Conservation (phyloP, 1,140 invertebrate species). For the Metopolophium dirhodum region DNA sequence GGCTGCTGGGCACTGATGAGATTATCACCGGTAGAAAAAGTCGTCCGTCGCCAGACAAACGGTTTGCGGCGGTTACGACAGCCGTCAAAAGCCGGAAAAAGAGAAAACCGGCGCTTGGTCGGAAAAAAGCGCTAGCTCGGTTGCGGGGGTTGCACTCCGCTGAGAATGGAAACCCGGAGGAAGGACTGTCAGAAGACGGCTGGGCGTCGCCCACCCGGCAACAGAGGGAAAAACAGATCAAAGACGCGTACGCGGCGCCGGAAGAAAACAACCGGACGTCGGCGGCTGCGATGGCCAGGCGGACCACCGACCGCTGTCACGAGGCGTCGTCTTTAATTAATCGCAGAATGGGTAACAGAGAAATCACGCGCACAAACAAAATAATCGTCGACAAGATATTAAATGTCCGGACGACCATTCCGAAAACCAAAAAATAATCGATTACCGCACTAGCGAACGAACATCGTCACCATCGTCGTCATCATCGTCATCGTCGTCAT, state of each 20-base stretch:
- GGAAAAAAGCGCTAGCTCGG: too few species aligned
- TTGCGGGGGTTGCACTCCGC: too few species aligned
- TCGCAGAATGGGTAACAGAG: background rate
- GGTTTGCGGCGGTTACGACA: too few species aligned
- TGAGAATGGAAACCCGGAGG: too few species aligned
- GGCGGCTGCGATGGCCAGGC: too few species aligned
- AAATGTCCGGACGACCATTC: slow-evolving; percentile 21
- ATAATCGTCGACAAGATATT: slow-evolving; percentile 36
- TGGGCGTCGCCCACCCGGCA: background rate
- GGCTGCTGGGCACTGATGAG: background rate
- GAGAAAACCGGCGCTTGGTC: too few species aligned
- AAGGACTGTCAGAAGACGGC: background rate
- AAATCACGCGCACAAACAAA: background rate
- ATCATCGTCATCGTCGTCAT: background rate
- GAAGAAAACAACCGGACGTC: background rate
- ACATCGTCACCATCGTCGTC: background rate
- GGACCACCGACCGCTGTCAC: background rate
- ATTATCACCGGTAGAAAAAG: too few species aligned
- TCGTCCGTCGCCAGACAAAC: background rate
- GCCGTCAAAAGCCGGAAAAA: background rate
- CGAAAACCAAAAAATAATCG: slow-evolving; percentile 3
- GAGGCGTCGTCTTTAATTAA: background rate
- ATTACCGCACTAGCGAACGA: background rate
- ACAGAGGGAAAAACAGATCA: background rate
- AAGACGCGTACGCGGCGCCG: background rate